Evolutionary conservation across 2,113 vertebrate genomes (phyloP), one percentile per base, ranked within the genome.

Genomic region (Larimichthys polyactis): DNA sequence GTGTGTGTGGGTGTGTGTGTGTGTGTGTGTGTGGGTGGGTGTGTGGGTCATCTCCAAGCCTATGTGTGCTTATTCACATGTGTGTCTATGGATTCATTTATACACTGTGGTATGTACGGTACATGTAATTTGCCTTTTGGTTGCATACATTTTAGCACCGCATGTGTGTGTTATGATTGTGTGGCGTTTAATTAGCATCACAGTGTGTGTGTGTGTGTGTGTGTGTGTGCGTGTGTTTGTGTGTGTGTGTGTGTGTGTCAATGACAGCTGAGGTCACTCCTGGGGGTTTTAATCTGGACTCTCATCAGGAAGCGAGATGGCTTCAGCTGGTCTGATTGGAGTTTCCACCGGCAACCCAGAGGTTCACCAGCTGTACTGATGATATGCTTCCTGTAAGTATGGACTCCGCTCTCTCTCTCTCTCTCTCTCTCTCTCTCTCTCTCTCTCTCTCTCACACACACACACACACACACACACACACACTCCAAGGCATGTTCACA

Each of bases 211-310:
- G 24, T 58, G 72, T 66, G 51, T 44, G 19, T 15, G 27, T 15
- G 11, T 24, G 1, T 79, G 43, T 72, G 44, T 75, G 71, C 43
- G 44, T 3, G 11, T 2, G 19, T 11, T 2, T 4, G 4, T 75
- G 29, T 4, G 29, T 24, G 59, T 63, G 58, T 88, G 71, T 84
- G 78, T 58, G 57, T 71, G 68, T 66, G 74, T 87, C 81, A 90
- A 81, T 89, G 92, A 93, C 90, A 90, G 90, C 83, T 91, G 90
- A 94, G 93, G 93, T 94, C 92, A 91, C 85, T 90, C 92, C 90
- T 92, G 90, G 86, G 87, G 89, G 76, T 82, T 90, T 93, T 91
- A 92, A 94, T 94, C 91, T 92, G 89, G 89, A 87, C 89, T 93
- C 90, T 11, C 92, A 89, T 91, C 89, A 91, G 90, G 93, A 90